Conservation (phyloP, 2,797 vertebrate species). For the Iguana delicatissima region DNA sequence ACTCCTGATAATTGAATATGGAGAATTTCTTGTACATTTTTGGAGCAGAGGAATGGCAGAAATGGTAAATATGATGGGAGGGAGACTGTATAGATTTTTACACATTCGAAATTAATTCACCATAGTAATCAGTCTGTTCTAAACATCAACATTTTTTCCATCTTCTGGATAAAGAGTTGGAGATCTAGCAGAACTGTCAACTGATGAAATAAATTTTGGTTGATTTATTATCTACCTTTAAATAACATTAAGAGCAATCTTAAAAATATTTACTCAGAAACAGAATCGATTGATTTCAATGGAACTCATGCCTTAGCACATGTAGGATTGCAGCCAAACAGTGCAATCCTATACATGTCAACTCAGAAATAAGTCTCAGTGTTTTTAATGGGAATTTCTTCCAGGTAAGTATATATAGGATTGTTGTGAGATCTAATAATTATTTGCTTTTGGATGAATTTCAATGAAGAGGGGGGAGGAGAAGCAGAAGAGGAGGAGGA, state of each 20-base stretch:
- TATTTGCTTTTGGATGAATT: background rate
- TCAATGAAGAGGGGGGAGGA: background rate
- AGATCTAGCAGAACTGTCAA: background rate
- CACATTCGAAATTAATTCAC: background rate
- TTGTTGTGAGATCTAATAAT: background rate
- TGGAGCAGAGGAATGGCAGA: background rate
- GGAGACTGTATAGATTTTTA: background rate
- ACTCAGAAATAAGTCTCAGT: background rate
- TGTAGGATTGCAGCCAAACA: background rate
- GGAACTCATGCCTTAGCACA: background rate
- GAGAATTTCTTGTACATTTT: background rate
- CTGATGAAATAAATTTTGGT: slow-evolving; percentile 3
- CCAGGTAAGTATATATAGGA: background rate
- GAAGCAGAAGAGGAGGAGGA: no score
- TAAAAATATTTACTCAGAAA: background rate
- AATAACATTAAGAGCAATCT: background rate
- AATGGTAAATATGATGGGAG: background rate
- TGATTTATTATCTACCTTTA: background rate
- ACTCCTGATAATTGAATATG: background rate
- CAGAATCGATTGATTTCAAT: background rate
- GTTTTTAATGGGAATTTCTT: background rate
- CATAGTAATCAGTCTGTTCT: background rate
- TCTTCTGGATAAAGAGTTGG: slow-evolving; percentile 5
- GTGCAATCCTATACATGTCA: background rate
- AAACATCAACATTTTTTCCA: slow-evolving; percentile 6